Conservation (phyloP, 2,888 invertebrate genomes). For the Caenorhabditis angaria region DNA sequence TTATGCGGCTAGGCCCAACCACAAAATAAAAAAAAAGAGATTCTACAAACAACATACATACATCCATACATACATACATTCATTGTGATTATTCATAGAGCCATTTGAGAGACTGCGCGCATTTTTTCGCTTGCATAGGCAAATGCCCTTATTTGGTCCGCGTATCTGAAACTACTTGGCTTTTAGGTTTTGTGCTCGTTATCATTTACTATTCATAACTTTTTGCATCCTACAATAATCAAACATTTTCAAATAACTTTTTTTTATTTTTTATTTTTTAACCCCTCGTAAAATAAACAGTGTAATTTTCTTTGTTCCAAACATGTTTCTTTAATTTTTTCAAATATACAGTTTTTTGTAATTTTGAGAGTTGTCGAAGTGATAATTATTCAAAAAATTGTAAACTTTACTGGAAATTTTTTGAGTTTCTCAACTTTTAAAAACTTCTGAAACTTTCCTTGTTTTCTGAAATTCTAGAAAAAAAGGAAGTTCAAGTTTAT, state of each 20-base stretch:
- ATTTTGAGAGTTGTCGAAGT: not conserved
- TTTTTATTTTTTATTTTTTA: not conserved
- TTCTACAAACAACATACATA: slow-evolving; percentile 6
- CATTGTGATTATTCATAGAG: slow-evolving; percentile 60
- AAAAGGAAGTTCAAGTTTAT: too few species aligned
- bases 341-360: not conserved
- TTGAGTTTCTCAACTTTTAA: too few species aligned
- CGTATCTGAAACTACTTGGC: not conserved
- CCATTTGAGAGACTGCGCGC: slow-evolving; percentile 30
- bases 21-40: not conserved
- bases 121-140: slow-evolving; percentile 53
- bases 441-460: too few species aligned
- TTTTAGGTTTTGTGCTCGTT: not conserved
- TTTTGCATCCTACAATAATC: too few species aligned
- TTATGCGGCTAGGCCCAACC: too few species aligned
- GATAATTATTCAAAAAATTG: too few species aligned
- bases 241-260: too few species aligned
- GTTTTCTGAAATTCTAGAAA: not conserved
- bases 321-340: not conserved
- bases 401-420: too few species aligned
- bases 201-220: slow-evolving; percentile 2
- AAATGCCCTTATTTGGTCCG: slow-evolving; percentile 25
- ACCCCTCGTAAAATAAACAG: not conserved
- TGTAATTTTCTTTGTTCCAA: not conserved
- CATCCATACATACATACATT: slow-evolving; percentile 35